A percentile compares a stretch with the other conserved stretches of the same genome.
Evolutionary conservation across 2,888 invertebrate species (phyloP).

Genomic region (Oscheius sp.): DNA sequence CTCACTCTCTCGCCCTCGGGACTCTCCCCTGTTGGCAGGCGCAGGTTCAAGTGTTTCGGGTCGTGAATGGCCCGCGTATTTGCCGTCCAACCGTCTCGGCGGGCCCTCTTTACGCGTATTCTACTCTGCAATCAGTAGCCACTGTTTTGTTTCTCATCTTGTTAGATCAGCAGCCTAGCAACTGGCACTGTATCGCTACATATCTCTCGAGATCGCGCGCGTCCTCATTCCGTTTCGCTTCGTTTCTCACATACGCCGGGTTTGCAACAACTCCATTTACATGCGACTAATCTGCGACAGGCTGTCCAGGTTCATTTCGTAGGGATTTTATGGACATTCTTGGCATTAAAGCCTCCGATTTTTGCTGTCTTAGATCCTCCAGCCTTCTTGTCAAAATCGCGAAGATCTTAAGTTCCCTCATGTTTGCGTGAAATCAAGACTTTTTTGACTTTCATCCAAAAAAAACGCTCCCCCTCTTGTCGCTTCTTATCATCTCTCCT

Average conservation of each 20-base stretch:
- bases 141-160: neutral
- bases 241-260: constrained; percentile 8
- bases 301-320: neutral
- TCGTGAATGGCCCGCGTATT: constrained; percentile 27
- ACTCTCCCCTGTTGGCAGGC: constrained; percentile 6
- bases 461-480: too few species aligned
- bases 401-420: too few species aligned
- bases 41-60: constrained; percentile 29
- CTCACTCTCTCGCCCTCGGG: neutral
- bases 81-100: neutral
- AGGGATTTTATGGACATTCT: neutral
- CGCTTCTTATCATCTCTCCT: neutral
- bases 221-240: constrained; percentile 30
- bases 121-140: neutral
- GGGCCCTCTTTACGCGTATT: constrained; percentile 15
- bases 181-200: constrained; percentile 14
- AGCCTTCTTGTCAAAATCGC: too few species aligned
- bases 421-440: too few species aligned
- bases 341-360: too few species aligned
- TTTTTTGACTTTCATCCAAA: too few species aligned
- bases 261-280: constrained; percentile 5
- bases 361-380: too few species aligned
- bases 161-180: neutral
- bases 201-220: constrained; percentile 13
- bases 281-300: constrained; percentile 6